A percentile compares a stretch with the other conserved stretches of the same genome.
Evolutionary conservation across 2,113 vertebrate species (phyloP).

Genomic region (Ptyas mucosa): DNA sequence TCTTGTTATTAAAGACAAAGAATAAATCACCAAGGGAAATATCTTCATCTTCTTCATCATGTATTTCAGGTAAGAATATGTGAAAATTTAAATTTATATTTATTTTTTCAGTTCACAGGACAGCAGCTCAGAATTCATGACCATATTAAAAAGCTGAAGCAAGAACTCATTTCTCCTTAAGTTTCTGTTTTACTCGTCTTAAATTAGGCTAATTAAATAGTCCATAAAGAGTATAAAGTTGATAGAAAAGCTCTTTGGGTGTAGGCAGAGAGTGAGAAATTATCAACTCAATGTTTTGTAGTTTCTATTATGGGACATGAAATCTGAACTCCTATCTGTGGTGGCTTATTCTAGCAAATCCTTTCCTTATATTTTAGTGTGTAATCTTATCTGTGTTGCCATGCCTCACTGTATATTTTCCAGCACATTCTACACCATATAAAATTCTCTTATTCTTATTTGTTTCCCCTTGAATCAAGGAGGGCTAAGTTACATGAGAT

Average conservation of each 20-base stretch:
- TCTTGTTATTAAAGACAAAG: neutral
- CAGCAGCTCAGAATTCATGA: neutral
- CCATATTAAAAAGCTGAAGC: slow-evolving; percentile 32
- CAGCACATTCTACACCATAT: slow-evolving; percentile 16
- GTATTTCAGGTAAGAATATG: neutral
- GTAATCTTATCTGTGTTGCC: slow-evolving; percentile 23
- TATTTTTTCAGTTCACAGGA: slow-evolving; percentile 2
- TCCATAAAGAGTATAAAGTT: slow-evolving; percentile 28
- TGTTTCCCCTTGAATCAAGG: slow-evolving; percentile 34
- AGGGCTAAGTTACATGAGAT: neutral
- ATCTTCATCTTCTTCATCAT: neutral
- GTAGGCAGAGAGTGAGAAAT: slow-evolving; percentile 55
- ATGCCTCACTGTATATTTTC: neutral
- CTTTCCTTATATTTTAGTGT: slow-evolving; percentile 43
- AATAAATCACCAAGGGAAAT: neutral
- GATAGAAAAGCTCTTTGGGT: slow-evolving; percentile 50
- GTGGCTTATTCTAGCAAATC: slow-evolving; percentile 60
- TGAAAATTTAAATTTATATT: neutral
- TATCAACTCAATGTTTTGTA: slow-evolving; percentile 45
- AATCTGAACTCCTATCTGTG: slow-evolving; percentile 53
- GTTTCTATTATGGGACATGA: slow-evolving; percentile 49
- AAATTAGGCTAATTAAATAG: slow-evolving; percentile 48
- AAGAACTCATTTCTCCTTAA: slow-evolving; percentile 35
- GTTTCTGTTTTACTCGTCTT: slow-evolving; percentile 38
- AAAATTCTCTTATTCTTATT: neutral